Percentiles rank a stretch among this genome's conserved stretches.
Conservation (phyloP, 2,888 invertebrate genomes). For the Drosophila merina region DNA sequence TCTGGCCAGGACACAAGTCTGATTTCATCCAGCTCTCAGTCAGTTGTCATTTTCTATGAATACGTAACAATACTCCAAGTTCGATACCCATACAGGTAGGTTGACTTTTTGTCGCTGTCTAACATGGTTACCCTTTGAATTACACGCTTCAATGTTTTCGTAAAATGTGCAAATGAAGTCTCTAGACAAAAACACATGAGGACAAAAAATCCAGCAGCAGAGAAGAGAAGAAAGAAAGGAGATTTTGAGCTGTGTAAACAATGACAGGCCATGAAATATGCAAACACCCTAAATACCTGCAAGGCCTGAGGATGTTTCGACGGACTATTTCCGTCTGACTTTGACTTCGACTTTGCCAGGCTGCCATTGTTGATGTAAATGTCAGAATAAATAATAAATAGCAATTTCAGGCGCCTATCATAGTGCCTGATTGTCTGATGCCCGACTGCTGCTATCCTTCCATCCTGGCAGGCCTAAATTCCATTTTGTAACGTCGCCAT, state of each 20-base stretch:
- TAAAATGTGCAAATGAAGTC: conserved; percentile 78
- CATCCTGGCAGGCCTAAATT: conserved; percentile 5
- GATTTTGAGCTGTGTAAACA: conserved; percentile 57
- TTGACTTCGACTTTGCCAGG: conserved; percentile 38
- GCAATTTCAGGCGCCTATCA: conserved; percentile 35
- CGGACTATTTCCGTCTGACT: conserved; percentile 8
- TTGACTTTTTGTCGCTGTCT: conserved; percentile 34
- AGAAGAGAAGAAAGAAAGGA: conserved; percentile 3
- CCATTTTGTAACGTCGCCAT: conserved; percentile 7
- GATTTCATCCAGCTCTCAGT: conserved; percentile 63
- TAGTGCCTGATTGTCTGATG: conserved; percentile 4
- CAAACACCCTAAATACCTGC: conserved; percentile 58
- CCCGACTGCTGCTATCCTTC: conserved; percentile 1
- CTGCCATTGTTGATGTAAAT: conserved; percentile 72
- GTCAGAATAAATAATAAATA: conserved; percentile 79
- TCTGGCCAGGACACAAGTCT: conserved; percentile 27
- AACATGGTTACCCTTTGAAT: conserved; percentile 55
- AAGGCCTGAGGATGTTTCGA: conserved; percentile 12
- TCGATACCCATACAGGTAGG: conserved; percentile 12
- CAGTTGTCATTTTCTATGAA: conserved; percentile 78
- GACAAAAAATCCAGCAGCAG: conserved; percentile 4
- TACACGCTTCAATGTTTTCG: conserved; percentile 74
- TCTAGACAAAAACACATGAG: conserved; percentile 28
- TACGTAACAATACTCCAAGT: conserved; percentile 60
- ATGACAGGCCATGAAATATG: conserved; percentile 73